phyloP scores from a whole-genome alignment of 2,888 invertebrate species.

The Tribolium freemani region DNA sequence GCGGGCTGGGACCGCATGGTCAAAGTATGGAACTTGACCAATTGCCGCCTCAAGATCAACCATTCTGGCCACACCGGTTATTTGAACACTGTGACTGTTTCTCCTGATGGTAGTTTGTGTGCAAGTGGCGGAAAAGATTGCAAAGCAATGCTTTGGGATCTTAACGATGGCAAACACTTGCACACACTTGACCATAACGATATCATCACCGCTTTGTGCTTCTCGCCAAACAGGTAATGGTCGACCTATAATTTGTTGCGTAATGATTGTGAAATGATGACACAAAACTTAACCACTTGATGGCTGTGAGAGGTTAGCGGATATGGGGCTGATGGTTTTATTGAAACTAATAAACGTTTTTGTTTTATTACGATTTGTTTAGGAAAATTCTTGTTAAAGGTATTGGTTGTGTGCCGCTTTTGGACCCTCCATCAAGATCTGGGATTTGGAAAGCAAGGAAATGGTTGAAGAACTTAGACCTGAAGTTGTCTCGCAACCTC shows the following conservation, averaged over 20 bases:
- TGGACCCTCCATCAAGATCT: conserved; percentile 98
- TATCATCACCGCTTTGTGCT: conserved; percentile 97
- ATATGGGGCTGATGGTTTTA: conserved; percentile 67
- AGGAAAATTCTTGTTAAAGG: conserved; percentile 53
- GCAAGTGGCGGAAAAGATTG: conserved; percentile 99
- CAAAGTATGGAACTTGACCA: conserved; percentile 98
- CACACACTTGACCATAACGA: conserved; percentile 99
- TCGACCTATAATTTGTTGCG: neutral
- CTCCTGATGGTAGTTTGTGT: conserved; percentile 98
- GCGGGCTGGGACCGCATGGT: conserved; percentile 99
- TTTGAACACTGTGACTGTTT: conserved; percentile 98
- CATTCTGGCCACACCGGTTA: conserved; percentile 98
- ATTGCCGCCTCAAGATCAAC: conserved; percentile 98
- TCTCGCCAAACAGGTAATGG: conserved; percentile 92
- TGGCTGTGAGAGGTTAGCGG: conserved; percentile 66
- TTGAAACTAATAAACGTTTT: neutral
- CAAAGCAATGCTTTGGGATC: conserved; percentile 99
- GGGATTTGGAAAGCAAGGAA: conserved; percentile 99
- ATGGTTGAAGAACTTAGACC: conserved; percentile 98
- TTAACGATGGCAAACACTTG: conserved; percentile 99
- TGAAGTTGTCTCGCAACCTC: conserved; percentile 86
- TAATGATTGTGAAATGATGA: conserved; percentile 49
- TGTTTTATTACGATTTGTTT: neutral
- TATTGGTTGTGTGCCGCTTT: conserved; percentile 99
- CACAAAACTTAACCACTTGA: conserved; percentile 62